phyloP scores from a whole-genome alignment of 2,888 invertebrate genomes.

The Hemaris fuciformis region DNA sequence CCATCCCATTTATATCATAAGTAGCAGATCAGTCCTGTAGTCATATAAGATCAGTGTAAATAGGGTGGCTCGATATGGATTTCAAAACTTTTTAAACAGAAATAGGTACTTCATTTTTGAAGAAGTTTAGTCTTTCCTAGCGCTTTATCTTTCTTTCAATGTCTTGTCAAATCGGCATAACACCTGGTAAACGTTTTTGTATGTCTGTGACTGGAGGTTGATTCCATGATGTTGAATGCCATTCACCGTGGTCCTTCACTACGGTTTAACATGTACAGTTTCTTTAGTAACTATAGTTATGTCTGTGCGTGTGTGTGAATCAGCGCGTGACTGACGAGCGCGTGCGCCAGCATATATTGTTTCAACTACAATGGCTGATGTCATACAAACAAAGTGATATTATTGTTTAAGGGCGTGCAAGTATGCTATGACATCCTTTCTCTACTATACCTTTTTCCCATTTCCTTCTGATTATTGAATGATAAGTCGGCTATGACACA shows the following conservation, averaged over 20 bases:
- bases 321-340: constrained; percentile 64
- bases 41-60: no score
- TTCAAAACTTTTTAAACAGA: no score
- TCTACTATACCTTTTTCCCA: constrained; percentile 9
- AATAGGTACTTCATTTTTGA: no score
- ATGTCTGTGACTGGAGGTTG: not conserved
- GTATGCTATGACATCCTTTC: constrained; percentile 18
- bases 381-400: constrained; percentile 58
- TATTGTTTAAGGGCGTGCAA: constrained; percentile 44
- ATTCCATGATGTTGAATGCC: not conserved
- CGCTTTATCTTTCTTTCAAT: no score
- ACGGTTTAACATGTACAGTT: not conserved
- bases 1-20: no score
- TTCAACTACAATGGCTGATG: constrained; percentile 67
- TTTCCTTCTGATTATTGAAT: not conserved
- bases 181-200: no score
- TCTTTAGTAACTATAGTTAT: constrained; percentile 10
- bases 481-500: not conserved
- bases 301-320: constrained; percentile 37
- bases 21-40: no score
- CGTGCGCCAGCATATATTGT: constrained; percentile 57
- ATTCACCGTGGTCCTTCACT: not conserved
- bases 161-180: no score
- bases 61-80: no score
- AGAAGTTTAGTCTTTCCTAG: no score